Base-by-base conservation (phyloP, 1,140 invertebrate species). In the Neuroterus valhalla region DNA sequence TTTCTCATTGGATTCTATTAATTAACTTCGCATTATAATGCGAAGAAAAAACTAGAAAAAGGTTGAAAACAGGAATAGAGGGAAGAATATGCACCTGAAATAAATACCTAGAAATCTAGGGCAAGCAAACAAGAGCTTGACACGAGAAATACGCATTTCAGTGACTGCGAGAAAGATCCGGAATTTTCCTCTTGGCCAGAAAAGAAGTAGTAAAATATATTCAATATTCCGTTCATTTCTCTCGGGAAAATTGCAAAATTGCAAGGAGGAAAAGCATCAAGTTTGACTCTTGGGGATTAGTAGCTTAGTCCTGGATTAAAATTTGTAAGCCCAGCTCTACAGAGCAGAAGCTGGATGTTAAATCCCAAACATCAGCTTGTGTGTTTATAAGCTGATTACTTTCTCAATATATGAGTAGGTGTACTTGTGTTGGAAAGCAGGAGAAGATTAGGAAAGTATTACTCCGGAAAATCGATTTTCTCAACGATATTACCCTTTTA, bases 361-460 rank as follows among this genome's bases (percentile, higher is more conserved):
- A 48, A 48, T 62, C 52, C 52, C 55, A 62, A 62, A 62, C 55
- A 62, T 62, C 55, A 26, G 15, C 21, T 14, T 62, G 5, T 31
- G 12, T 62, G 55, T 31, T 62, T 38, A 62, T 26, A 62, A 62
- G 55, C 55, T 62, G 55, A 62, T 62, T 62, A 62, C n/a, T 31
- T 3, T 6, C 14, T 31, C 31, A 31, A 62, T 62, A 26, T 31
- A 31, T 23, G 21, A 14, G 52, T 52, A 71, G 23, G 55, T 68
- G 42, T n/a, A 66, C 31, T 38, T 38, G 31, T 38, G 31, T 3
- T 8, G 31, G 8, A 38, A 38, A 38, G 10, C 31, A 38, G 31
- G 31, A 38, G 31, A 38, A 10, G 31, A 38, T 38, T 38, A 38
- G 31, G 8, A 38, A 38, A 38, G 31, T 10, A 38, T 38, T 38